phyloP scores from a whole-genome alignment of 2,888 invertebrate genomes.

The Aproaerema taeniolella region DNA sequence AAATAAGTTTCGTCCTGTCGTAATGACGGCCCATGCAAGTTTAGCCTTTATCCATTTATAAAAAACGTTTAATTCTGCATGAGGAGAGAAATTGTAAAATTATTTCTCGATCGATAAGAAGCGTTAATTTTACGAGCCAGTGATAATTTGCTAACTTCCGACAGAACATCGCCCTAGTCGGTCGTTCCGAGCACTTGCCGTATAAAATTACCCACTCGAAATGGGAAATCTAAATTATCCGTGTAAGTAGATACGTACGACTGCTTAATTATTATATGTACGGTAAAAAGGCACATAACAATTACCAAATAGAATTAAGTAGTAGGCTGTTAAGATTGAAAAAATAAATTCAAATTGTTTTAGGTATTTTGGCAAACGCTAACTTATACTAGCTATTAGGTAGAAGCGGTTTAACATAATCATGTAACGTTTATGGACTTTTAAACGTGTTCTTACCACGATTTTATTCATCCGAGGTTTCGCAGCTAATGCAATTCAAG shows the following conservation, averaged over 20 bases:
- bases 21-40: slow-evolving; percentile 37
- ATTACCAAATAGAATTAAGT: no score
- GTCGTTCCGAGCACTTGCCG: slow-evolving; percentile 67
- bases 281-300: background rate
- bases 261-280: slow-evolving; percentile 3
- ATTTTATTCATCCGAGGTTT: no score
- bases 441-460: no score
- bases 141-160: slow-evolving; percentile 78
- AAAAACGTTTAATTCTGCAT: slow-evolving; percentile 48
- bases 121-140: slow-evolving; percentile 77
- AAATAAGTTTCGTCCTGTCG: slow-evolving; percentile 64
- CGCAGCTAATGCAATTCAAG: no score
- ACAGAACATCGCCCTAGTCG: slow-evolving; percentile 71
- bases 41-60: slow-evolving; percentile 47
- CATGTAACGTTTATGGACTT: no score
- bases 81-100: slow-evolving; percentile 45
- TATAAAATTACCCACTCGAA: slow-evolving; percentile 59
- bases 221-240: slow-evolving; percentile 46
- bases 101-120: slow-evolving; percentile 74
- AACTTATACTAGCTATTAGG: no score
- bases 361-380: no score
- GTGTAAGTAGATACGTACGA: slow-evolving; percentile 26
- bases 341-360: no score
- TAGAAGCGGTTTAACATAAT: no score
- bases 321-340: no score